Percentiles rank a stretch among this genome's conserved stretches.
Conservation (phyloP, 2,113 vertebrate species). For the Pelusios castaneus region DNA sequence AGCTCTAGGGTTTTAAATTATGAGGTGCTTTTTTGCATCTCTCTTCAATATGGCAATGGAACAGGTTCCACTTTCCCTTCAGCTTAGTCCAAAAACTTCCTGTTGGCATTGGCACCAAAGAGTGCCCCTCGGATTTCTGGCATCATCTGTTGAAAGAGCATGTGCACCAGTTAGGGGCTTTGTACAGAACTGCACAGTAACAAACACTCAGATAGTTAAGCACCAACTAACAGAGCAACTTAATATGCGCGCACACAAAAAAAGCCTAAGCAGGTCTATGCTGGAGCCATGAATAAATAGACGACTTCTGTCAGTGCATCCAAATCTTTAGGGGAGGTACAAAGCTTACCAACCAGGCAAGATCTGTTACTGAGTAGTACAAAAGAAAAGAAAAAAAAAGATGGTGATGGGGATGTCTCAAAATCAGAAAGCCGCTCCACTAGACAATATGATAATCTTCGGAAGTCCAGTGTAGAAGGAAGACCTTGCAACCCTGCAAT, state of each 20-base stretch:
- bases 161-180: neutral
- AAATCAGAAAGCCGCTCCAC: neutral
- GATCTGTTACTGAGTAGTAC: too few relatives aligned
- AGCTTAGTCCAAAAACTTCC: constrained; percentile 91
- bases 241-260: neutral
- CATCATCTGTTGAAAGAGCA: constrained; percentile 89
- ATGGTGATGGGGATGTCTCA: neutral
- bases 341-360: neutral
- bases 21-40: constrained; percentile 66
- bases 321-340: neutral
- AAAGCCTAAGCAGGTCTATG: neutral
- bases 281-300: neutral
- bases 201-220: neutral
- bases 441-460: too few relatives aligned
- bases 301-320: neutral
- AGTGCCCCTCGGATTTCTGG: constrained; percentile 91
- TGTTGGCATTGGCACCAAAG: constrained; percentile 93
- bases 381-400: too few relatives aligned
- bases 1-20: constrained; percentile 55
- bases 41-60: constrained; percentile 49
- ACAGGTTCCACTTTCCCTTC: constrained; percentile 49
- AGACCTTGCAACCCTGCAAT: neutral
- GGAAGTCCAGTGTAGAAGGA: neutral
- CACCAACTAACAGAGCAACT: neutral
- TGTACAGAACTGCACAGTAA: neutral